Conservation (phyloP, 2,797 vertebrate genomes). For the Anniella stebbinsi region DNA sequence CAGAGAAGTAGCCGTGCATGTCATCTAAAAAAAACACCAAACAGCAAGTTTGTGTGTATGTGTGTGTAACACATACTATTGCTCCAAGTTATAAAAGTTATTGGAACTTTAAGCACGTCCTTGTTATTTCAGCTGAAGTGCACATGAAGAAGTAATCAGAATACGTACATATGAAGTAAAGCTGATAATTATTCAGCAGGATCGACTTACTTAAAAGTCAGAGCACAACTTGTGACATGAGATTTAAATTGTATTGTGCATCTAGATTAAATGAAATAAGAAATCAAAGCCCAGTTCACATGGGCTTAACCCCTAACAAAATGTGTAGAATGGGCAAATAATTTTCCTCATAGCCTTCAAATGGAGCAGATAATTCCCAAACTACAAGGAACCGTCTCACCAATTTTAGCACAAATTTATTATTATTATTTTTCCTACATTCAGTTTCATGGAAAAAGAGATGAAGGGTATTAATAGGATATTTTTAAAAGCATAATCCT, state of each 20-base stretch:
- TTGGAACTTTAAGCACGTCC: background rate
- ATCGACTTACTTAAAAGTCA: constrained; percentile 57
- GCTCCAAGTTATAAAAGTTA: background rate
- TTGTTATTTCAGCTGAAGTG: background rate
- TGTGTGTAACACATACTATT: background rate
- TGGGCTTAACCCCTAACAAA: constrained; percentile 30
- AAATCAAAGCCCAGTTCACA: constrained; percentile 38
- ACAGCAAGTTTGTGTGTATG: background rate
- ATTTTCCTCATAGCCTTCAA: constrained; percentile 30
- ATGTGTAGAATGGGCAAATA: constrained; percentile 32
- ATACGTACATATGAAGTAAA: constrained; percentile 7
- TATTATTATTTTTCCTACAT: constrained; percentile 15
- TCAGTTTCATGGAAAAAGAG: constrained; percentile 44
- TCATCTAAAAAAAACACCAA: constrained; percentile 5
- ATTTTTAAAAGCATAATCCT: background rate
- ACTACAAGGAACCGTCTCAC: constrained; percentile 51
- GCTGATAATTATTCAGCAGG: constrained; percentile 56
- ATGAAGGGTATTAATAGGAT: constrained; percentile 35
- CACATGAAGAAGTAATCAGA: background rate
- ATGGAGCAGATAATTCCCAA: constrained; percentile 48
- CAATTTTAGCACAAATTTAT: constrained; percentile 38
- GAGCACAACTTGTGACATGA: constrained; percentile 66
- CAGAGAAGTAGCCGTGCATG: background rate
- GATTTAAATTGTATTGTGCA: constrained; percentile 29
- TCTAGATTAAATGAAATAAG: constrained; percentile 13